Conservation (phyloP, 64 coral and sea anemone genomes). For the Trachythela sp. region DNA sequence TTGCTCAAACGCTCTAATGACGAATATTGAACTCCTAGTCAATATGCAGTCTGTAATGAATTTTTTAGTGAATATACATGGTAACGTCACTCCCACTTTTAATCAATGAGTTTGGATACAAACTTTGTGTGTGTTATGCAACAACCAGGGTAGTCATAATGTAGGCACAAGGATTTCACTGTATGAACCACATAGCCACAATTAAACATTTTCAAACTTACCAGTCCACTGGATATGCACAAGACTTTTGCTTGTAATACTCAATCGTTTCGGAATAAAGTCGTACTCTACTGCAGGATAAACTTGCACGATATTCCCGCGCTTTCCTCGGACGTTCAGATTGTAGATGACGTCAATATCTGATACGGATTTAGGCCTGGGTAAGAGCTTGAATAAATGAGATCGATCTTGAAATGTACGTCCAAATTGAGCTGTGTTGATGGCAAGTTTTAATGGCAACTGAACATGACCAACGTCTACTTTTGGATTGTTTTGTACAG, state of each 20-base stretch:
- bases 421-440: constrained; percentile 12
- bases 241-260: neutral
- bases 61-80: no score
- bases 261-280: neutral
- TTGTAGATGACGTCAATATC: neutral
- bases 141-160: no score
- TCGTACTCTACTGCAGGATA: constrained; percentile 12
- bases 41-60: no score
- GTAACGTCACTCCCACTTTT: no score
- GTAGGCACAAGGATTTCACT: no score
- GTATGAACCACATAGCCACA: no score
- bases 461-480: neutral
- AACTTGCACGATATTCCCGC: neutral
- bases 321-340: neutral
- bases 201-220: no score
- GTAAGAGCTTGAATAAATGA: neutral
- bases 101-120: no score
- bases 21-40: no score
- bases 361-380: neutral
- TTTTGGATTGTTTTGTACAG: neutral
- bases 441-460: constrained; percentile 5
- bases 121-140: no score
- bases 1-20: no score
- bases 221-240: neutral
- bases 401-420: constrained; percentile 5